These are phyloP conservation scores for Dipodomys ordii DNA, from an alignment of 2,113 vertebrate genomes.

Conservation along the genomic window DNA sequence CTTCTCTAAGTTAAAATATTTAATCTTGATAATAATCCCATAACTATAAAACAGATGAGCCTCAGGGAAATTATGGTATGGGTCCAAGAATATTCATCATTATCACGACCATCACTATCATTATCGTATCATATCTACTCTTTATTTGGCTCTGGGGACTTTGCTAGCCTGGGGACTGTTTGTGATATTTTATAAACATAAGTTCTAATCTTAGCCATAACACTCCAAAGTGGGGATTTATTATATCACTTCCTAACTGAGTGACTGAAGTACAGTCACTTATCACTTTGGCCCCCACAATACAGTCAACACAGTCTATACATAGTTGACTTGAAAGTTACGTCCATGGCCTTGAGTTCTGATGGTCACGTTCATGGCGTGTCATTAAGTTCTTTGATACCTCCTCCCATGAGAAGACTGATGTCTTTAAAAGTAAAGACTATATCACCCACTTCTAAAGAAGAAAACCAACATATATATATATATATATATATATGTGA, in stretches of 20 bases:
- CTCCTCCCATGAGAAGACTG: no score
- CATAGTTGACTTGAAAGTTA: not conserved
- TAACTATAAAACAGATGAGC: not conserved
- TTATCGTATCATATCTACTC: not conserved
- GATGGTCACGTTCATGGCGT: not conserved
- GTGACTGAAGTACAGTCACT: not conserved
- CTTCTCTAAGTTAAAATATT: not conserved
- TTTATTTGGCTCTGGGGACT: not conserved
- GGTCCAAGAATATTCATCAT: not conserved
- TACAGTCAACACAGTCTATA: not conserved
- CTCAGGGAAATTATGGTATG: not conserved
- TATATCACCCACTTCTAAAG: not conserved
- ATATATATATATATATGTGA: not conserved
- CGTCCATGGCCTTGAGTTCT: not conserved
- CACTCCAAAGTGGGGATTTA: not conserved
- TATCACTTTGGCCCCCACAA: not conserved
- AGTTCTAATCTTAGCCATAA: conserved; percentile 11
- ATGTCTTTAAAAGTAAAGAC: no score
- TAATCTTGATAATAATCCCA: not conserved
- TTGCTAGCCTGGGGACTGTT: not conserved
- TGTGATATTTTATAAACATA: not conserved
- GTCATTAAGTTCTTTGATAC: no score
- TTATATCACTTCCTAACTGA: not conserved
- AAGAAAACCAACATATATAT: not conserved
- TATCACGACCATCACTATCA: not conserved